Percentiles rank a stretch among this genome's conserved stretches.
Conservation (phyloP, 2,888 invertebrate species). For the Anoncus sp. region DNA sequence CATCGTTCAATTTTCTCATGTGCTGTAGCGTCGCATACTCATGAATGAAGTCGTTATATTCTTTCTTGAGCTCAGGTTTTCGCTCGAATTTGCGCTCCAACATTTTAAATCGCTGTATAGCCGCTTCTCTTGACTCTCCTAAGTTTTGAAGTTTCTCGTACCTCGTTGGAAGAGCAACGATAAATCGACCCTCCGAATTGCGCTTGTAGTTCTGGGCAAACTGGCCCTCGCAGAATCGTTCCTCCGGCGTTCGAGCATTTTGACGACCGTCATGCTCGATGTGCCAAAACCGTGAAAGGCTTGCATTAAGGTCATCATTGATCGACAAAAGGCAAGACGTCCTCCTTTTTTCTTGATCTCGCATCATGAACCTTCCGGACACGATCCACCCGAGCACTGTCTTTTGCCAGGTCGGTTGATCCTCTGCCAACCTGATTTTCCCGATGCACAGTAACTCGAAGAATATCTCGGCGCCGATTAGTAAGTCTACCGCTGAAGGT, state of each 20-base stretch:
- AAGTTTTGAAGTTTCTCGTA: neutral
- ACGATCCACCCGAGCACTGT: conserved; percentile 58
- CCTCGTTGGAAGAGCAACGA: conserved; percentile 25
- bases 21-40: conserved; percentile 35
- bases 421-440: conserved; percentile 23
- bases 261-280: conserved; percentile 45
- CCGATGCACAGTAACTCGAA: conserved; percentile 30
- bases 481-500: conserved; percentile 36
- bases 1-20: conserved; percentile 1
- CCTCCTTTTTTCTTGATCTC: too few relatives aligned
- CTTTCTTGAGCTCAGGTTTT: conserved; percentile 3
- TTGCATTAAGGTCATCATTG: neutral
- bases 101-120: conserved; percentile 4
- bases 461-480: conserved; percentile 55
- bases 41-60: conserved; percentile 32
- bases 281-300: conserved; percentile 42
- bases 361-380: conserved; percentile 18
- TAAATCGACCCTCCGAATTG: conserved; percentile 13
- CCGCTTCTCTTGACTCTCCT: conserved; percentile 20
- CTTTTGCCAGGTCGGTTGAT: conserved; percentile 35
- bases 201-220: conserved; percentile 17
- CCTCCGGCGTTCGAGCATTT: neutral
- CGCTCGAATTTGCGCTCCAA: conserved; percentile 10
- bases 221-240: conserved; percentile 34
- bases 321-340: conserved; percentile 2